These are phyloP conservation scores for Cecidostiba fungosa DNA, from an alignment of 2,888 invertebrate genomes.

Conservation along the genomic window DNA sequence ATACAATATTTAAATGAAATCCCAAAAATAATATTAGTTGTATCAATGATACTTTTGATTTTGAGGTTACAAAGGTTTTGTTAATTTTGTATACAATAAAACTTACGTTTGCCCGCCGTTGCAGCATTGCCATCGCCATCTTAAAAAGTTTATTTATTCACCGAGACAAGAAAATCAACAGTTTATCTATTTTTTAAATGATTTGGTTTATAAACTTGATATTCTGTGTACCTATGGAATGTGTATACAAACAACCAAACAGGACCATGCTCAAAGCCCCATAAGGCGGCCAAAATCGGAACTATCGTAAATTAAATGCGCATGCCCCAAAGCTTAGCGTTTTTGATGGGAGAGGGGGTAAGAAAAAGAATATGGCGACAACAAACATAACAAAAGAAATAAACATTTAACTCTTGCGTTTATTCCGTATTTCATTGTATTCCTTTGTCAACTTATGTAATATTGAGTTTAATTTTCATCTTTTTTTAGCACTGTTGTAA, in stretches of 20 bases:
- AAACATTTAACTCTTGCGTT: neutral
- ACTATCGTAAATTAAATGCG: no score
- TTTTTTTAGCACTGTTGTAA: neutral
- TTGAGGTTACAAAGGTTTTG: conserved; percentile 22
- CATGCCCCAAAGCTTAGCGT: no score
- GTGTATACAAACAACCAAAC: no score
- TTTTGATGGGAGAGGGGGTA: no score
- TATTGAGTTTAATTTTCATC: neutral
- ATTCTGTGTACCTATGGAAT: no score
- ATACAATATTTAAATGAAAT: neutral
- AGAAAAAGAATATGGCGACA: conserved; percentile 8
- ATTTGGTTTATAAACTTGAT: no score
- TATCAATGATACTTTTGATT: neutral
- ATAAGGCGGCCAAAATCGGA: no score
- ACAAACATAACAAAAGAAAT: conserved; percentile 14
- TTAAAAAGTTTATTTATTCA: conserved; percentile 26
- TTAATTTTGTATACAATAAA: conserved; percentile 5
- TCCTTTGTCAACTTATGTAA: neutral
- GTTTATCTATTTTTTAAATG: no score
- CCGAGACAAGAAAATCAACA: neutral
- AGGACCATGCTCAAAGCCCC: no score
- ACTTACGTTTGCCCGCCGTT: conserved; percentile 89
- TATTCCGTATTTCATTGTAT: neutral
- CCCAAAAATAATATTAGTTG: no score
- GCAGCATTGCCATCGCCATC: conserved; percentile 84